Evolutionary conservation across 2,888 invertebrate species (phyloP), one percentile per base, ranked within the genome.

Genomic region (Melolontha melolontha): DNA sequence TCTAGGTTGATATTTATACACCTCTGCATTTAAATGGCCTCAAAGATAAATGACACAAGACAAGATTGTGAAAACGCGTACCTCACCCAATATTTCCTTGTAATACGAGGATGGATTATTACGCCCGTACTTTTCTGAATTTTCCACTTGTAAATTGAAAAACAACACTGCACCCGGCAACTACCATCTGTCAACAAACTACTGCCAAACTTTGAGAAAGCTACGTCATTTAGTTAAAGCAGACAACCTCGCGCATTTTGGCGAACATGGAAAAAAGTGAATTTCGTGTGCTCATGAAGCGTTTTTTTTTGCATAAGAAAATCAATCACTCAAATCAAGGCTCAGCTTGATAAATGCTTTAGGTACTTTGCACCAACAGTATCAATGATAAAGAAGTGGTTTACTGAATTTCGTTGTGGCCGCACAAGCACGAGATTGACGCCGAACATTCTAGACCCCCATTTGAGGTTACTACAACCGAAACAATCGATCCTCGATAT

Each of bases 341-440:
- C 29, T 29, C 4, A 29, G 29, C 29, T 5, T 14, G 16, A 44
- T 44, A 16, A 16, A 14, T n/a, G n/a, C n/a, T n/a, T n/a, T n/a
- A n/a, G n/a, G n/a, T 44, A 16, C 12, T 44, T 5, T 44, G 44
- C 5, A 5, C 4, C 4, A 5, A 5, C 44, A 44, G 7, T 12
- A 5, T 14, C 44, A 44, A 44, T 16, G 16, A 7, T 44, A 14
- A 2, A 44, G 5, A 12, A 16, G 16, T 44, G 44, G 44, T 44
- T 44, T 44, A 44, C 14, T 44, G 44, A 44, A 44, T 44, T 44
- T 44, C 12, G 16, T 14, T 14, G 12, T 12, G 44, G 44, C 4
- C 44, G 44, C 7, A 44, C 44, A 44, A 44, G 44, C 44, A 44
- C 44, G 5, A 7, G 7, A 44, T n/a, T n/a, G 44, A 44, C 7